phyloP scores from a whole-genome alignment of 2,797 vertebrate genomes.

The Muraenolepis orangiensis region DNA sequence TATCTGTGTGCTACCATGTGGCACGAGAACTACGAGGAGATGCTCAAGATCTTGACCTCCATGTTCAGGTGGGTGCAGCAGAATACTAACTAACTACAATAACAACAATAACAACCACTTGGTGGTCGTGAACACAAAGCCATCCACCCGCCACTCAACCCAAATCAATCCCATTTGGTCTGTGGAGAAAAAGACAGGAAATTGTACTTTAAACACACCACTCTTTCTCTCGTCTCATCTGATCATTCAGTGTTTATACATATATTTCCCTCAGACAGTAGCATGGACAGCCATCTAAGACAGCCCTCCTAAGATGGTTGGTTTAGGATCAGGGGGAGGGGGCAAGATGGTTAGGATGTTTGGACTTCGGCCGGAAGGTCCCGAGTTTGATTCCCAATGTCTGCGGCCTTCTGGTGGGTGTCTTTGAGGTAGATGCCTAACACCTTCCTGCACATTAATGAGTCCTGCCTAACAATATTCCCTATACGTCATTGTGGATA shows the following conservation, averaged over 20 bases:
- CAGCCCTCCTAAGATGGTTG: neutral
- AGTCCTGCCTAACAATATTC: neutral
- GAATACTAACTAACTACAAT: neutral
- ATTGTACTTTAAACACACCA: neutral
- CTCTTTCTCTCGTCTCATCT: neutral
- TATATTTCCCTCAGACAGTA: neutral
- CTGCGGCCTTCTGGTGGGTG: neutral
- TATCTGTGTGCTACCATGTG: slow-evolving; percentile 84
- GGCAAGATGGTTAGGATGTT: neutral
- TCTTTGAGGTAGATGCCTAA: no score
- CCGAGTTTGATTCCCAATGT: neutral
- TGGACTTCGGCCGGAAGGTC: neutral
- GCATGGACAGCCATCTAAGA: neutral
- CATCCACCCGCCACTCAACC: neutral
- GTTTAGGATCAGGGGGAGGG: neutral
- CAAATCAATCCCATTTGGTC: neutral
- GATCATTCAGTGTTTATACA: no score
- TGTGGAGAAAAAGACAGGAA: neutral
- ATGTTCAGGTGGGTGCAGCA: slow-evolving; percentile 74
- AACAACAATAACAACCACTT: neutral
- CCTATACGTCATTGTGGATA: no score
- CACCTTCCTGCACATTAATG: neutral
- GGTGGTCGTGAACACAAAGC: neutral
- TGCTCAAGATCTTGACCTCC: slow-evolving; percentile 81
- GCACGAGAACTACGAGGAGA: slow-evolving; percentile 82